These are phyloP conservation scores for Ictalurus furcatus DNA, from an alignment of 2,113 vertebrate genomes.

Conservation along the genomic window DNA sequence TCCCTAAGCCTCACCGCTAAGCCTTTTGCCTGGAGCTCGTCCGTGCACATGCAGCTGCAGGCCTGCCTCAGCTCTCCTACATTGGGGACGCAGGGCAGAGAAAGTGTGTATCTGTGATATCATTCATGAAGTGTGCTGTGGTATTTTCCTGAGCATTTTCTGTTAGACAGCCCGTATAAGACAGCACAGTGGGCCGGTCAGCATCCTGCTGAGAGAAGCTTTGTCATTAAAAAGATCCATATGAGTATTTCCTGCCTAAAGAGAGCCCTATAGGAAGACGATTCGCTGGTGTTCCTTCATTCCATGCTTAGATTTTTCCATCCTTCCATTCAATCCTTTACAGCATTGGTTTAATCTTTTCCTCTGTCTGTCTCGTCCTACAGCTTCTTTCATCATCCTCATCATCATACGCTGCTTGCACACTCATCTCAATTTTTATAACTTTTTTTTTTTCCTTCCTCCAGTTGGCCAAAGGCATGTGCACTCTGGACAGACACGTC, in stretches of 20 bases:
- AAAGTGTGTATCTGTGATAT: not conserved
- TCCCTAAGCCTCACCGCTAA: not conserved
- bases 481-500: not conserved
- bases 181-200: constrained; percentile 4
- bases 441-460: not conserved
- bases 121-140: constrained; percentile 15
- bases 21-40: not conserved
- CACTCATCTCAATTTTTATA: constrained; percentile 5
- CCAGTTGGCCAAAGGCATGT: not conserved
- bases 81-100: not conserved
- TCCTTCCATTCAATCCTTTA: not conserved
- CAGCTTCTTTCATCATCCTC: constrained; percentile 32
- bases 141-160: constrained; percentile 15
- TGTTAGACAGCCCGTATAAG: not conserved
- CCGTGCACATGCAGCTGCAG: not conserved
- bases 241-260: constrained; percentile 29
- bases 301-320: constrained; percentile 23
- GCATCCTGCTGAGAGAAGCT: constrained; percentile 15
- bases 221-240: constrained; percentile 43
- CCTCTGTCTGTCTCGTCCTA: not conserved
- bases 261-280: constrained; percentile 30
- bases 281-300: constrained; percentile 25
- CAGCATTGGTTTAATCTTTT: not conserved
- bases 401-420: not conserved
- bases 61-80: not conserved